Evolutionary conservation across 2,888 invertebrate species (phyloP), one percentile per base, ranked within the genome.

Genomic region (Pseudoips prasinana): DNA sequence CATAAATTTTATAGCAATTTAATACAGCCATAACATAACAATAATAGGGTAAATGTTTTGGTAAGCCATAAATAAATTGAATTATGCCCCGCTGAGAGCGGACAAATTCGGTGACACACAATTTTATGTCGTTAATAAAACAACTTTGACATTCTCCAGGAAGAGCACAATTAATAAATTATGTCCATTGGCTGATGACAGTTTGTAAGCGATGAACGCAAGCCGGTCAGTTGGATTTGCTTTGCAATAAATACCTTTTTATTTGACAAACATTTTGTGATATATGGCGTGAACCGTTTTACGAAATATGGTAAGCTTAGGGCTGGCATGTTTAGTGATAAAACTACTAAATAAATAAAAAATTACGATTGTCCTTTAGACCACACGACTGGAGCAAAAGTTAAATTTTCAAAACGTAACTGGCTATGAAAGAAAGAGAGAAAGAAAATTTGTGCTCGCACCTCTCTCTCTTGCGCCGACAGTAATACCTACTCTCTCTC

Each of bases 31-130:
- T 87, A 87, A 84, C 81, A 71, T 68, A 73, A 81, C 82, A 85
- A 84, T 87, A 87, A 86, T 85, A 85, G 87, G 85, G 82, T 78
- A 87, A 87, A 88, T 88, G 87, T 87, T 87, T 87, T 87, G 87
- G 86, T 85, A 83, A 82, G 77, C 78, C 84, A 85, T 87, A 85
- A 86, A 88, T 86, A 82, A 79, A 74, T 73, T 76, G 64, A 67
- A 73, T 72, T 65, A 67, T 69, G 58, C 73, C 73, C 75, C 69
- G 78, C 75, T 66, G 79, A 55, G 78, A 54, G 65, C 55, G 60
- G 73, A 79, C 78, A 77, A 80, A 83, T 80, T 79, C 53, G 60
- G 62, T 58, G 58, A 71, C 65, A 71, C 67, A 64, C 46, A 42
- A 50, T 64, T 64, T 58, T 36, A 51, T 58, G 51, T 47, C 39